Evolutionary conservation across 2,888 invertebrate species (phyloP).

Genomic region (Carterocephalus palaemon): DNA sequence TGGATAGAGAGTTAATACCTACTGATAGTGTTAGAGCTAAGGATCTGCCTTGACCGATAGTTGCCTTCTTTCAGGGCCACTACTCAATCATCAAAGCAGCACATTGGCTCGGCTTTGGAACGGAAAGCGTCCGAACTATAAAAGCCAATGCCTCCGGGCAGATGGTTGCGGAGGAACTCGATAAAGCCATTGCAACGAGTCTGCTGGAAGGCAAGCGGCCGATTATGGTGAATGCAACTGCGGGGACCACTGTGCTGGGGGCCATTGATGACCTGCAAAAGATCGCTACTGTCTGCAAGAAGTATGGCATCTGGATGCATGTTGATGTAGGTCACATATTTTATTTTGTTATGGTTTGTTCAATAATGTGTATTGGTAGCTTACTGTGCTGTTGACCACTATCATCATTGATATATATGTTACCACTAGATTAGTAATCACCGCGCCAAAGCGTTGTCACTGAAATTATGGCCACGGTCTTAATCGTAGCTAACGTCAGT

Average conservation of each 20-base stretch:
- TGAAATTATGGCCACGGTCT: too few relatives aligned
- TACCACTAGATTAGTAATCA: too few relatives aligned
- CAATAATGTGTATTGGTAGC: too few relatives aligned
- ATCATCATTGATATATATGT: too few relatives aligned
- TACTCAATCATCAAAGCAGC: conserved; percentile 90
- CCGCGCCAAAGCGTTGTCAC: too few relatives aligned
- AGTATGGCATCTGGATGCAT: conserved; percentile 87
- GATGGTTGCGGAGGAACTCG: conserved; percentile 82
- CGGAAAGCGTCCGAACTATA: conserved; percentile 82
- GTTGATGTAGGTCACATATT: conserved; percentile 84
- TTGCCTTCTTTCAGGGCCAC: conserved; percentile 79
- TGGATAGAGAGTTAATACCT: too few relatives aligned
- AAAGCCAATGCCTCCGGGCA: conserved; percentile 83
- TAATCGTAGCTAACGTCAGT: too few relatives aligned
- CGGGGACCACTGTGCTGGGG: conserved; percentile 90
- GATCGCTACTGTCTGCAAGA: conserved; percentile 83
- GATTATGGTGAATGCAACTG: conserved; percentile 85
- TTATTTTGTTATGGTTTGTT: too few relatives aligned
- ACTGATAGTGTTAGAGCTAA: too few relatives aligned
- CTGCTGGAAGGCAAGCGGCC: conserved; percentile 75
- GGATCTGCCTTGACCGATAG: too few relatives aligned
- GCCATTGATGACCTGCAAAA: conserved; percentile 87
- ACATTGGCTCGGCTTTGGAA: conserved; percentile 91
- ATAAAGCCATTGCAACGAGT: conserved; percentile 73
- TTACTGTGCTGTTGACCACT: too few relatives aligned